A percentile compares a stretch with the other conserved stretches of the same genome.
phyloP scores from a whole-genome alignment of 1,140 invertebrate genomes.

The Steinernema feltiae region DNA sequence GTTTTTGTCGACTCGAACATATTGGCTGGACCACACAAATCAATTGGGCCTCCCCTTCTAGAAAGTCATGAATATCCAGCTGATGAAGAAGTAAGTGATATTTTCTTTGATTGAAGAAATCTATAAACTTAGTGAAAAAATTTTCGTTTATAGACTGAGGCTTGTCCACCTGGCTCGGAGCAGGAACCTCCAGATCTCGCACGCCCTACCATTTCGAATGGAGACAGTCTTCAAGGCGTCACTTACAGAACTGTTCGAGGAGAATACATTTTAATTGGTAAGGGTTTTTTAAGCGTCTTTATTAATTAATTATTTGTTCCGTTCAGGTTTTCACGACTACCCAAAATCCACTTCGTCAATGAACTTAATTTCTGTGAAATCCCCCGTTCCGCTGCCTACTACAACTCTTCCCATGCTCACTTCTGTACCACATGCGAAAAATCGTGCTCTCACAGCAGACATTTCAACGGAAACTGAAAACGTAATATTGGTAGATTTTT shows the following conservation, averaged over 20 bases:
- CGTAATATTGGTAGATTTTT: background rate
- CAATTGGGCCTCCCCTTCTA: conserved; percentile 54
- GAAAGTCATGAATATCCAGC: conserved; percentile 54
- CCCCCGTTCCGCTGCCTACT: background rate
- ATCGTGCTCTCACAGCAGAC: background rate
- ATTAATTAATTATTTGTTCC: background rate
- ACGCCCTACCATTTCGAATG: background rate
- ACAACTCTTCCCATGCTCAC: background rate
- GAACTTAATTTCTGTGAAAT: background rate
- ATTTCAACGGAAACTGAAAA: conserved; percentile 6
- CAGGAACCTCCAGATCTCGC: background rate
- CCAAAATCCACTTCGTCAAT: background rate
- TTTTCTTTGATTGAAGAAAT: background rate
- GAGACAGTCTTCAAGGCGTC: background rate
- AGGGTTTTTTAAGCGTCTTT: background rate
- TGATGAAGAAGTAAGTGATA: background rate
- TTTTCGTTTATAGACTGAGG: background rate
- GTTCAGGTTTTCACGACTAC: background rate
- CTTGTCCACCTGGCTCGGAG: background rate
- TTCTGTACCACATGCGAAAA: background rate
- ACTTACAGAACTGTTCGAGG: background rate
- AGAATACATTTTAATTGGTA: background rate
- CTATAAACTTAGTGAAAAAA: background rate
- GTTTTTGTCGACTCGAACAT: conserved; percentile 78
- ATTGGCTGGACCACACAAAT: conserved; percentile 59